A percentile compares a stretch with the other conserved stretches of the same genome.
phyloP scores from a whole-genome alignment of 2,888 invertebrate species.

The Nephrotoma appendiculata region DNA sequence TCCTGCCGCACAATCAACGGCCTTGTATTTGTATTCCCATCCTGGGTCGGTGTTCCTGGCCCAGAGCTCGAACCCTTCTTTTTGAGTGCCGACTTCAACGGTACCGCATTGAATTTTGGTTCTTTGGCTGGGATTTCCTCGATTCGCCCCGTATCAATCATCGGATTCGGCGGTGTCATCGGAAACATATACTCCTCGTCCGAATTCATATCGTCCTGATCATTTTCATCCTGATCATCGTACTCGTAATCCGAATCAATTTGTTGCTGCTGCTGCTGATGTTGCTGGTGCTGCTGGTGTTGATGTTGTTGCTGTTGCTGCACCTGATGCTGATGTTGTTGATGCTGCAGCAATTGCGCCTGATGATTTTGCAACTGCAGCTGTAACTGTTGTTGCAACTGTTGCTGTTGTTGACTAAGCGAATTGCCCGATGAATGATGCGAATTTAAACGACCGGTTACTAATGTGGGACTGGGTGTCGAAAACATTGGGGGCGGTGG shows the following conservation, averaged over 20 bases:
- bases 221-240: conserved; percentile 39
- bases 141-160: conserved; percentile 67
- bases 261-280: conserved; percentile 19
- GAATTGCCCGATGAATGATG: neutral
- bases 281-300: conserved; percentile 20
- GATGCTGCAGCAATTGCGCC: conserved; percentile 16
- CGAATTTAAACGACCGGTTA: conserved; percentile 37
- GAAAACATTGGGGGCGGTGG: conserved; percentile 94
- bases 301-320: conserved; percentile 5
- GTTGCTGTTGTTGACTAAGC: conserved; percentile 13
- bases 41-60: conserved; percentile 60
- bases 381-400: conserved; percentile 26
- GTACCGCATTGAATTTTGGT: conserved; percentile 80
- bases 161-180: conserved; percentile 46
- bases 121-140: conserved; percentile 90
- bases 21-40: conserved; percentile 33
- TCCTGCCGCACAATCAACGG: conserved; percentile 56
- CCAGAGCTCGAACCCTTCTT: conserved; percentile 51
- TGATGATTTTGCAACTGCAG: conserved; percentile 7
- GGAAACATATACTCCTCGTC: conserved; percentile 47
- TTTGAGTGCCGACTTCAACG: conserved; percentile 83
- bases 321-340: conserved; percentile 24
- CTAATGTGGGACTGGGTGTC: conserved; percentile 62
- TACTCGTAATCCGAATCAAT: conserved; percentile 40
- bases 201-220: conserved; percentile 50